phyloP scores from a whole-genome alignment of 2,888 invertebrate species.

The Falcaria lacertinaria region DNA sequence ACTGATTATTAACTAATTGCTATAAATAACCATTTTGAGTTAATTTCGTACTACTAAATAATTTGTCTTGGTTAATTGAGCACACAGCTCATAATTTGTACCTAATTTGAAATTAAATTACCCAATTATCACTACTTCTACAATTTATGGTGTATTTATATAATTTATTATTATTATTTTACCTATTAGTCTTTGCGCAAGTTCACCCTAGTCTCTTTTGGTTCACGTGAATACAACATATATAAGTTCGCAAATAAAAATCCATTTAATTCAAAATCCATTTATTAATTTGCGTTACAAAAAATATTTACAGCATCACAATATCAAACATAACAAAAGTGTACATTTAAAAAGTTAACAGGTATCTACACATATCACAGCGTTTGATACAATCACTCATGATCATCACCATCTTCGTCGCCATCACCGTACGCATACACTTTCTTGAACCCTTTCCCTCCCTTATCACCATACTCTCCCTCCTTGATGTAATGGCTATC shows the following conservation, averaged over 20 bases:
- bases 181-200: too few relatives aligned
- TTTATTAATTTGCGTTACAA: constrained; percentile 54
- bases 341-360: constrained; percentile 43
- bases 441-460: constrained; percentile 66
- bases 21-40: too few relatives aligned
- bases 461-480: constrained; percentile 77
- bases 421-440: constrained; percentile 65
- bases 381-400: constrained; percentile 27
- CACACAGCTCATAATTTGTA: too few relatives aligned
- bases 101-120: too few relatives aligned
- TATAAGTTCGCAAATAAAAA: not conserved
- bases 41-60: too few relatives aligned
- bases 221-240: too few relatives aligned
- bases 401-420: constrained; percentile 45
- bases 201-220: too few relatives aligned
- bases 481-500: constrained; percentile 76
- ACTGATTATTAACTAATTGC: not conserved
- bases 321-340: constrained; percentile 72
- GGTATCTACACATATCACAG: constrained; percentile 40
- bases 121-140: too few relatives aligned
- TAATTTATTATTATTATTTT: too few relatives aligned
- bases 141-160: too few relatives aligned
- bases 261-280: constrained; percentile 2
- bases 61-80: too few relatives aligned
- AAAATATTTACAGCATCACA: constrained; percentile 46